Evolutionary conservation across 2,888 invertebrate genomes (phyloP), one percentile per base, ranked within the genome.

Genomic region (Drosophila acutilabella): DNA sequence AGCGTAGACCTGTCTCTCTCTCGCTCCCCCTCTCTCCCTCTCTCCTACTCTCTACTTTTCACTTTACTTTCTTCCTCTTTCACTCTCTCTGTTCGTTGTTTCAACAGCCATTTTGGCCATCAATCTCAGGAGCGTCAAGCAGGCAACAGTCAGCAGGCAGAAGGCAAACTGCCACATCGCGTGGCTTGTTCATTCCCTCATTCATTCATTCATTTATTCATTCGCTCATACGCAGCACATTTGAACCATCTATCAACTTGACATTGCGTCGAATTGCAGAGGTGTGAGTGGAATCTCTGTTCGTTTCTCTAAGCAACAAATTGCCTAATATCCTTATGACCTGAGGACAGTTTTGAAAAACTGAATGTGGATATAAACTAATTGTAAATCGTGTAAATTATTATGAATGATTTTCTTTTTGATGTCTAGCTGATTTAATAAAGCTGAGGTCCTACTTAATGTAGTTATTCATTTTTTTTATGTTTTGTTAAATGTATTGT

Each of bases 61-160:
- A 26, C 26, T 26, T 26, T 26, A 26, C 26, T 33, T 40, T 20
- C 40, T 38, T 23, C 13, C 26, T 41, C 33, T 61, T 30, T 14
- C 38, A 26, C 26, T 26, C 26, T 30, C 33, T 52, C 53, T 56
- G 62, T 40, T 56, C 69, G 70, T 78, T 88, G 88, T 84, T 88
- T 84, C 87, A 88, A 84, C 88, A 88, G 78, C 73, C 89, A 84
- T 84, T 84, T 86, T 71, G 73, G 75, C 88, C 87, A 84, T 84
- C 83, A 84, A 84, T 84, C 83, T 84, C 78, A 50, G 57, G 42
- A 73, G 80, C 82, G 71, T 73, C 82, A 67, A 61, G 67, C 75
- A 81, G 81, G 78, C 85, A 74, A 64, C 58, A 71, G 47, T 51
- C 62, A 53, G 66, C 58, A 70, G 47, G 53, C 62, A 53, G 57